Conservation (phyloP, 1,140 invertebrate species). For the Atta texana region DNA sequence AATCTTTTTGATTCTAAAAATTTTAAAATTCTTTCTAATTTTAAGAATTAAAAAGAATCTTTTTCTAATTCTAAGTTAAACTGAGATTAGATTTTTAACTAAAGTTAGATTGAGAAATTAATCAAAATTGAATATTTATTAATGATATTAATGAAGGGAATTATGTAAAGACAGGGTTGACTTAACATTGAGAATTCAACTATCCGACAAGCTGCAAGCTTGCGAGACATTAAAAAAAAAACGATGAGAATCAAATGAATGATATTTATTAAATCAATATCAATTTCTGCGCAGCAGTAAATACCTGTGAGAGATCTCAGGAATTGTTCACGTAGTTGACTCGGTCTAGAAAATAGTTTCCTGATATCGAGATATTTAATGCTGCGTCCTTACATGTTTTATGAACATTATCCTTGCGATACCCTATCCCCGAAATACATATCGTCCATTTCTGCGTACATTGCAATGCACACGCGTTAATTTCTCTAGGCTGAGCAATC, state of each 20-base stretch:
- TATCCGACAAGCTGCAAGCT: background rate
- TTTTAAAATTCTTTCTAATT: no score
- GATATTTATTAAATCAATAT: constrained; percentile 36
- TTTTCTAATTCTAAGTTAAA: no score
- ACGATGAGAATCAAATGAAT: background rate
- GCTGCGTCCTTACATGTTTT: constrained; percentile 8
- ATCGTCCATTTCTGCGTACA: background rate
- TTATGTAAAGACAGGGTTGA: background rate
- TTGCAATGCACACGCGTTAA: background rate
- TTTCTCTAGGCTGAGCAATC: constrained; percentile 11
- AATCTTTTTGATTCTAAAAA: no score
- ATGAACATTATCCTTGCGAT: constrained; percentile 10
- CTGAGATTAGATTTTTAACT: background rate
- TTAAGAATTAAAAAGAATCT: no score
- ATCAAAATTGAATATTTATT: no score
- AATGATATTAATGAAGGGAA: background rate
- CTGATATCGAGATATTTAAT: constrained; percentile 18
- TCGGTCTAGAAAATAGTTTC: background rate
- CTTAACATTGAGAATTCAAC: background rate
- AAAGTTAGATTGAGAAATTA: background rate
- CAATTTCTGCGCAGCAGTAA: constrained; percentile 7
- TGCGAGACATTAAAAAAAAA: background rate
- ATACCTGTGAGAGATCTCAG: background rate
- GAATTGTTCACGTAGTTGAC: background rate
- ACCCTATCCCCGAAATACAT: background rate